A percentile compares a stretch with the other conserved stretches of the same genome.
Conservation (phyloP, 1,140 invertebrate genomes). For the Papilio machaon region DNA sequence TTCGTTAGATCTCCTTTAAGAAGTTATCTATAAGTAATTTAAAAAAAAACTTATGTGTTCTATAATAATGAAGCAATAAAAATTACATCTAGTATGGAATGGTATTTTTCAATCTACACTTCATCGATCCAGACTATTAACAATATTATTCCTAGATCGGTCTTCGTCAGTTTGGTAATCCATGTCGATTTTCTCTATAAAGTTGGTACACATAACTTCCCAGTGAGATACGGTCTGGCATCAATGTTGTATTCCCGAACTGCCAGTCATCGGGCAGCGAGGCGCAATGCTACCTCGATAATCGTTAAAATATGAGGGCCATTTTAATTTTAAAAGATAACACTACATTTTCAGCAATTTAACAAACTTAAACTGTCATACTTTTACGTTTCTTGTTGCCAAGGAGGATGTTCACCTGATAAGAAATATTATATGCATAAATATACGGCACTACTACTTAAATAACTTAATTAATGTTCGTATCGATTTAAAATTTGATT, state of each 20-base stretch:
- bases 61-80: not conserved
- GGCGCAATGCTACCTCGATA: not conserved
- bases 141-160: slow-evolving; percentile 10
- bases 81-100: not conserved
- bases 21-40: too few relatives aligned
- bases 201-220: not conserved
- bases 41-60: too few relatives aligned
- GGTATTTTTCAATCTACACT: not conserved
- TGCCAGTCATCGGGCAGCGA: slow-evolving; percentile 15
- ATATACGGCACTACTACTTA: too few relatives aligned
- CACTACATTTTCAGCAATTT: not conserved
- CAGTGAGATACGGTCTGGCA: not conserved
- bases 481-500: too few relatives aligned
- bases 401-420: too few relatives aligned
- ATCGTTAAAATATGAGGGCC: slow-evolving; percentile 10
- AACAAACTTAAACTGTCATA: not conserved
- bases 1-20: too few relatives aligned
- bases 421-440: too few relatives aligned
- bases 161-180: slow-evolving; percentile 9
- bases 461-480: too few relatives aligned
- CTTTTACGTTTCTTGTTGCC: too few relatives aligned
- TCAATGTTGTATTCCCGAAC: not conserved
- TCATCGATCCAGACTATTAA: not conserved
- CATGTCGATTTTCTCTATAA: not conserved
- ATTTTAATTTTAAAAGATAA: slow-evolving; percentile 10